Conservation (phyloP, 1,140 invertebrate species). For the Rhopalosiphum padi region DNA sequence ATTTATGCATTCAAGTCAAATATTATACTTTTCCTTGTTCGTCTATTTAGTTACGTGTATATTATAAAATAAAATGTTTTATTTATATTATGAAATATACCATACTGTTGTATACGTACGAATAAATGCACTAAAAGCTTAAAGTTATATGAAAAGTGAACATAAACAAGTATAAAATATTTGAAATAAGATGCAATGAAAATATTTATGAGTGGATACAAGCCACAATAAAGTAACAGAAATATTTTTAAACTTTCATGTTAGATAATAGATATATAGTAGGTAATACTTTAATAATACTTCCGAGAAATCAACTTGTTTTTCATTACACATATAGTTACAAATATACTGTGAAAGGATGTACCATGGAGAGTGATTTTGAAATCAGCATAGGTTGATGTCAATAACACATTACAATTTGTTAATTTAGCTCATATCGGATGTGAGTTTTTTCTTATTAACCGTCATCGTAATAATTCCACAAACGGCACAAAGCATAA, state of each 20-base stretch:
- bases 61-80: constrained; percentile 21
- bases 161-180: neutral
- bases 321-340: neutral
- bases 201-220: neutral
- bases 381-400: neutral
- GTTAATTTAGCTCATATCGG: neutral
- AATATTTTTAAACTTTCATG: neutral
- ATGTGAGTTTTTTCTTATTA: neutral
- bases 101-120: neutral
- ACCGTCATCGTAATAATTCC: neutral
- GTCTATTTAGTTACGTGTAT: neutral
- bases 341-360: neutral
- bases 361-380: neutral
- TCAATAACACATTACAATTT: neutral
- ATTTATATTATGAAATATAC: neutral
- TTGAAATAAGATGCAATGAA: neutral
- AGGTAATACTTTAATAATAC: constrained; percentile 2
- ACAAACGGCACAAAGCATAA: neutral
- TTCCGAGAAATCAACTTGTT: neutral
- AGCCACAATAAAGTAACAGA: neutral
- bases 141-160: neutral
- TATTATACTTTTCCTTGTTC: neutral
- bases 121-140: neutral
- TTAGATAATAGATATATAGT: neutral
- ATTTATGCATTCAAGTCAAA: neutral